A percentile compares a stretch with the other conserved stretches of the same genome.
Evolutionary conservation across 2,888 invertebrate species (phyloP).

Genomic region (Megaustenia siamemsis): DNA sequence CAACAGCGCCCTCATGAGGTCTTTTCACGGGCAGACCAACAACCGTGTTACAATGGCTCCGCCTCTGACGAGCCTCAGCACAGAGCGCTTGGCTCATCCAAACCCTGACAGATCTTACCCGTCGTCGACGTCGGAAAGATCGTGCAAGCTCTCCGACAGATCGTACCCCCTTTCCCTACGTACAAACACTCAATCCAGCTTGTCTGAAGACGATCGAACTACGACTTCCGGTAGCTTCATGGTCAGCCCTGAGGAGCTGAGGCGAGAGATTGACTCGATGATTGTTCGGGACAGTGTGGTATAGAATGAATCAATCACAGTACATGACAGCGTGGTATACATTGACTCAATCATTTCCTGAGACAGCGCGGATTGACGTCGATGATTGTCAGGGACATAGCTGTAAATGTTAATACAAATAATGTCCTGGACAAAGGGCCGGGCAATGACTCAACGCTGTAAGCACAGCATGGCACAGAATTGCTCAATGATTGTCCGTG

Average conservation of each 20-base stretch:
- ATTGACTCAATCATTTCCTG: too few species aligned
- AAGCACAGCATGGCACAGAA: too few species aligned
- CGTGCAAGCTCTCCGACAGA: background rate
- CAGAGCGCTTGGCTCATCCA: constrained; percentile 30
- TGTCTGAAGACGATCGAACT: constrained; percentile 54
- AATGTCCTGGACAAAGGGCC: too few species aligned
- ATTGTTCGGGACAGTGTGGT: constrained; percentile 52
- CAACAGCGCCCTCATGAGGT: constrained; percentile 40
- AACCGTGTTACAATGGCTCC: background rate
- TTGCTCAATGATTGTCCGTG: too few species aligned
- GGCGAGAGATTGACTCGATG: constrained; percentile 57
- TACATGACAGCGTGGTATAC: too few species aligned
- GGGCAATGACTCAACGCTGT: too few species aligned
- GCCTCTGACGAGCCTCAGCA: constrained; percentile 21
- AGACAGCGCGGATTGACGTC: too few species aligned
- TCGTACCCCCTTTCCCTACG: constrained; percentile 10
- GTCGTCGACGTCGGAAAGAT: constrained; percentile 10
- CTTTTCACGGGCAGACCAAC: constrained; percentile 46
- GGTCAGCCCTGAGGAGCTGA: constrained; percentile 58
- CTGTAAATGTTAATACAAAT: too few species aligned
- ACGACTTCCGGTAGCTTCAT: constrained; percentile 60
- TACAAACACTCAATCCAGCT: constrained; percentile 26
- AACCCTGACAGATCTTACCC: background rate
- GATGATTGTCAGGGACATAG: too few species aligned
- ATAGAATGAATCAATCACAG: too few species aligned